These are phyloP conservation scores for Laticauda colubrina DNA, from an alignment of 2,113 vertebrate species.

Conservation along the genomic window DNA sequence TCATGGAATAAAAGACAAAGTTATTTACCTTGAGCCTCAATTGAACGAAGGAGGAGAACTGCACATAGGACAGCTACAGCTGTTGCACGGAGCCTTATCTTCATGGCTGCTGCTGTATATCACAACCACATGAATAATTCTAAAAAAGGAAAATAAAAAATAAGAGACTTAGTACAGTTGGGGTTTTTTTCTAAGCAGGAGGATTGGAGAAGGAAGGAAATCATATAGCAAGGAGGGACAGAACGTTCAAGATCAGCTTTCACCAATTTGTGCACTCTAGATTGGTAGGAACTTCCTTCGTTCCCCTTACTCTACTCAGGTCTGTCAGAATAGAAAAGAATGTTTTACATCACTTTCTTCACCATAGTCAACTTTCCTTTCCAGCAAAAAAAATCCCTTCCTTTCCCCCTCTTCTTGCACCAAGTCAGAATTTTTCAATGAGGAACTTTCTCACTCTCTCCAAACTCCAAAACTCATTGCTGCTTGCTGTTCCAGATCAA, in stretches of 20 bases:
- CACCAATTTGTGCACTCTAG: background rate
- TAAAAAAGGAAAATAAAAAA: slow-evolving; percentile 55
- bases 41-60: slow-evolving; percentile 73
- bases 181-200: background rate
- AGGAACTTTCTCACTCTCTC: slow-evolving; percentile 6
- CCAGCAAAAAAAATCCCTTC: slow-evolving; percentile 18
- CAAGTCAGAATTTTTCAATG: slow-evolving; percentile 55
- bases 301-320: background rate
- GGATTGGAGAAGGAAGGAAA: slow-evolving; percentile 42
- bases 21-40: slow-evolving; percentile 89
- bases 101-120: slow-evolving; percentile 80
- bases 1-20: slow-evolving; percentile 5
- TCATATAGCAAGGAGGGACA: background rate
- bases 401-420: background rate
- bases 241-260: background rate
- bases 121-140: slow-evolving; percentile 86
- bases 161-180: slow-evolving; percentile 41
- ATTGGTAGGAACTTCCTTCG: background rate
- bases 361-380: slow-evolving; percentile 25
- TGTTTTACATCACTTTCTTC: slow-evolving; percentile 27
- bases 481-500: background rate
- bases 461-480: background rate
- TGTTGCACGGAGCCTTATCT: slow-evolving; percentile 76
- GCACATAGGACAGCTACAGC: slow-evolving; percentile 76
- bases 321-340: background rate